These are phyloP conservation scores for Neelides sp. DNA, from an alignment of 1,140 invertebrate genomes.

Conservation along the genomic window DNA sequence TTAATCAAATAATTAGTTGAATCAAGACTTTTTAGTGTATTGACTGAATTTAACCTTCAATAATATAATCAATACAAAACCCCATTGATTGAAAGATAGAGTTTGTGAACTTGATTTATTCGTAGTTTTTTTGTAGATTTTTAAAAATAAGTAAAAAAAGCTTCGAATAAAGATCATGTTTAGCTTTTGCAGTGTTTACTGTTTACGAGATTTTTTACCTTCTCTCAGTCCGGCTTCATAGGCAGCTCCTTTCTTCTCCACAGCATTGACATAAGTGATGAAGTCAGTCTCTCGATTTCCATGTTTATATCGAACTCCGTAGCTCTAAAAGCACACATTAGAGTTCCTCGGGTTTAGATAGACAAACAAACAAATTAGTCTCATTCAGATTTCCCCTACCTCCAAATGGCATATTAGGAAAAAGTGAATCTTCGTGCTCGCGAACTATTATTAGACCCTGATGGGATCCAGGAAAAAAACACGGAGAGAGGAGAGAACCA, in stretches of 20 bases:
- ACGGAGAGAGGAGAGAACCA: background rate
- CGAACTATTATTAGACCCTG: background rate
- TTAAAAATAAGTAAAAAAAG: conserved; percentile 4
- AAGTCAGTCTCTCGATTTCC: conserved; percentile 74
- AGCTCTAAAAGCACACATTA: conserved; percentile 73
- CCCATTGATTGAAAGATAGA: too few relatives aligned
- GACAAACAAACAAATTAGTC: too few relatives aligned
- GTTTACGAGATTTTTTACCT: conserved; percentile 40
- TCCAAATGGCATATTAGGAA: too few relatives aligned
- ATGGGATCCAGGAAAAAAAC: background rate
- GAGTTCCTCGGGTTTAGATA: too few relatives aligned
- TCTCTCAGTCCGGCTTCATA: conserved; percentile 81
- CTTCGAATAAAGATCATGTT: background rate
- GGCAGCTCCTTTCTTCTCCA: conserved; percentile 81
- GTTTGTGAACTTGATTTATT: too few relatives aligned
- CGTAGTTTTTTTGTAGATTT: too few relatives aligned
- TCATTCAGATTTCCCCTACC: too few relatives aligned
- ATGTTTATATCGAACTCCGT: conserved; percentile 86
- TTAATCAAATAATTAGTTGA: too few relatives aligned
- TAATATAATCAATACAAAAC: too few relatives aligned
- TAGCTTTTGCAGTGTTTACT: background rate
- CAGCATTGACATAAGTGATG: conserved; percentile 90
- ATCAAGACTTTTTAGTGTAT: too few relatives aligned
- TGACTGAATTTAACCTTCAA: too few relatives aligned
- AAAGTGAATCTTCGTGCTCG: too few relatives aligned